These are phyloP conservation scores for Morone chrysops DNA, from an alignment of 2,113 vertebrate genomes.

Conservation along the genomic window DNA sequence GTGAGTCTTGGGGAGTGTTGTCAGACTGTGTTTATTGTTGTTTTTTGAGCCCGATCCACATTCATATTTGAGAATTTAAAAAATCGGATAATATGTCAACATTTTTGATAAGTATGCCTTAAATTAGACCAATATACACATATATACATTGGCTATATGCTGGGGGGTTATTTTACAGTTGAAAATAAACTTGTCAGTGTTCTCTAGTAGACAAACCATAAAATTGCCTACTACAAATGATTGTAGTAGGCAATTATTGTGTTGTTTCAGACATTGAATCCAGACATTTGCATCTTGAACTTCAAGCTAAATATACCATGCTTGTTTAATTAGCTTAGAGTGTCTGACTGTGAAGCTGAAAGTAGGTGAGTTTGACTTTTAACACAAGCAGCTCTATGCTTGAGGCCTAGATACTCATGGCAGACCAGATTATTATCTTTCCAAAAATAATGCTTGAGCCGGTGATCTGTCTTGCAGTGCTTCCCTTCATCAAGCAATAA, in stretches of 20 bases:
- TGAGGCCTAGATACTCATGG: constrained; percentile 67
- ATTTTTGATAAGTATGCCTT: background rate
- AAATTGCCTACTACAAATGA: background rate
- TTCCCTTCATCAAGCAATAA: background rate
- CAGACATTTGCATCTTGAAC: background rate
- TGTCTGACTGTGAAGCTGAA: constrained; percentile 20
- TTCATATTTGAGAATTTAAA: background rate
- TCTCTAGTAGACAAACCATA: background rate
- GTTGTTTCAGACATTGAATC: background rate
- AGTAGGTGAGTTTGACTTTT: constrained; percentile 28
- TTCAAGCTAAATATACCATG: constrained; percentile 11
- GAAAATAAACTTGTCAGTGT: background rate
- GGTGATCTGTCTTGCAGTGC: background rate
- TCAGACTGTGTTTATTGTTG: background rate
- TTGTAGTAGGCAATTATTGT: background rate
- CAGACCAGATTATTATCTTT: constrained; percentile 62
- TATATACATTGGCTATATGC: too few relatives aligned
- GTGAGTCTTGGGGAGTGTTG: background rate
- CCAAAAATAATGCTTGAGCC: constrained; percentile 64
- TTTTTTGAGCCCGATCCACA: background rate
- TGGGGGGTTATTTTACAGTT: too few relatives aligned
- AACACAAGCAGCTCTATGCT: constrained; percentile 11
- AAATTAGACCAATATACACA: background rate
- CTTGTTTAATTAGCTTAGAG: background rate
- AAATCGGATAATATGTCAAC: background rate